Conservation (phyloP, 2,113 vertebrate genomes). For the Channa argus region DNA sequence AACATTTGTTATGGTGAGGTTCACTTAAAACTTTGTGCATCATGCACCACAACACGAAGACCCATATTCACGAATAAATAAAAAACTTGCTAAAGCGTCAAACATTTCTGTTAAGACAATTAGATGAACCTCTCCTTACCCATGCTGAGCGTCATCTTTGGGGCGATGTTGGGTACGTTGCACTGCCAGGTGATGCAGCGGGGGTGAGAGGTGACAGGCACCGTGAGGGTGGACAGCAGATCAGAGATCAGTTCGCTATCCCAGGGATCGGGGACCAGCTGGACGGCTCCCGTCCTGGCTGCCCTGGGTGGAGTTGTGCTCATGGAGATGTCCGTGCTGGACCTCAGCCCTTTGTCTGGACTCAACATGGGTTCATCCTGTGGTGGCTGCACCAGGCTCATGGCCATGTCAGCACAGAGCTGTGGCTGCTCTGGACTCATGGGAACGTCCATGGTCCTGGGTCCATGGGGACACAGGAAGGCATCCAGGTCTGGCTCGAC, state of each 20-base stretch:
- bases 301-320: not conserved
- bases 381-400: constrained; percentile 46
- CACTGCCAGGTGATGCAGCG: constrained; percentile 83
- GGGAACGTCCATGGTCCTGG: constrained; percentile 24
- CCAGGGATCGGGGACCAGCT: constrained; percentile 89
- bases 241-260: constrained; percentile 81
- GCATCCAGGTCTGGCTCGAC: constrained; percentile 55
- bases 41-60: too few species aligned
- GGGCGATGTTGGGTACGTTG: constrained; percentile 82
- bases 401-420: constrained; percentile 48
- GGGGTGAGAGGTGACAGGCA: constrained; percentile 81
- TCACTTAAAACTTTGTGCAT: too few species aligned
- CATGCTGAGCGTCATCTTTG: constrained; percentile 84
- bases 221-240: constrained; percentile 83
- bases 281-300: not conserved
- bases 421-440: constrained; percentile 49
- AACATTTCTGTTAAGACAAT: too few species aligned
- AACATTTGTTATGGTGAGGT: too few species aligned
- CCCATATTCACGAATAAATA: too few species aligned
- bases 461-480: constrained; percentile 55
- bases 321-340: constrained; percentile 31
- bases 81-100: too few species aligned
- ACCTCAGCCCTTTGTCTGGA: constrained; percentile 2
- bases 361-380: constrained; percentile 49
- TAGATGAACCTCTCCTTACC: constrained; percentile 79